phyloP scores from a whole-genome alignment of 2,113 vertebrate species.

The Raphicerus campestris region DNA sequence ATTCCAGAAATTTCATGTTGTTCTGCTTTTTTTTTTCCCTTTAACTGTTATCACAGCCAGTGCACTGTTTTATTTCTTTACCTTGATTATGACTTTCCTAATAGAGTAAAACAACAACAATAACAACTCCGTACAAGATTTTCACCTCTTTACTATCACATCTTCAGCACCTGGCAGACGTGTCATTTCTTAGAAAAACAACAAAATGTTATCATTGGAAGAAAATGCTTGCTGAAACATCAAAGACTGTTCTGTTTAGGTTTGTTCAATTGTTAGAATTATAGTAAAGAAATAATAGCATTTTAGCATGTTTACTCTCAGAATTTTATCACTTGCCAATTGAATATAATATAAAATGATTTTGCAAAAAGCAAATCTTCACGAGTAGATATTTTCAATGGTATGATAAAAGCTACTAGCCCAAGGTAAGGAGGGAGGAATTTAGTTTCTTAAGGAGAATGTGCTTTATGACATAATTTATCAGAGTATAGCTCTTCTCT shows the following conservation, averaged over 20 bases:
- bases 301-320: not conserved
- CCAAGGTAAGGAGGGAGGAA: not conserved
- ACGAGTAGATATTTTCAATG: not conserved
- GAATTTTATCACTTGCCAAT: not conserved
- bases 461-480: not conserved
- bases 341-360: not conserved
- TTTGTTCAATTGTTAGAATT: not conserved
- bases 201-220: not conserved
- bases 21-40: not conserved
- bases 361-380: not conserved
- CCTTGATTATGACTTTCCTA: not conserved
- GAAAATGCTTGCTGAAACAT: not conserved
- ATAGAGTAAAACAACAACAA: not conserved
- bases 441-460: not conserved
- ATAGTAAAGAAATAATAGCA: not conserved
- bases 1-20: not conserved
- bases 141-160: not conserved
- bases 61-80: not conserved
- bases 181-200: not conserved
- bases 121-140: not conserved
- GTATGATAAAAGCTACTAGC: not conserved
- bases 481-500: not conserved
- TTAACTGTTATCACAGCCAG: not conserved
- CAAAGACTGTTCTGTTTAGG: not conserved
- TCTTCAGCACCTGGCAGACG: not conserved